phyloP scores from a whole-genome alignment of 2,888 invertebrate species.

The Mesopsocus fuscifrons region DNA sequence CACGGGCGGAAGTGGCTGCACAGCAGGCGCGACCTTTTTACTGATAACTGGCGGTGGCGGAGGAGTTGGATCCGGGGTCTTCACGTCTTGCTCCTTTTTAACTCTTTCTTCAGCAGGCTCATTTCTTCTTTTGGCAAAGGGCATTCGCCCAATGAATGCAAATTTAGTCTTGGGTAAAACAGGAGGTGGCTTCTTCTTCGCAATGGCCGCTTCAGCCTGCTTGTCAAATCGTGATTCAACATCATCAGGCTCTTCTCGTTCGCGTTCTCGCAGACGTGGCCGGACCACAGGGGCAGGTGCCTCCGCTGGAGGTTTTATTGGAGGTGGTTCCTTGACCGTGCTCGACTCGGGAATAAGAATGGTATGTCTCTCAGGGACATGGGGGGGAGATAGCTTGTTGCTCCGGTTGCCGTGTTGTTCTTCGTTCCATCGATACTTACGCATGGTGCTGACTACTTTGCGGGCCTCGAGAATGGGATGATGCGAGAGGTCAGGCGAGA shows the following conservation, averaged over 20 bases:
- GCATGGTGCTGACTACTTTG: neutral
- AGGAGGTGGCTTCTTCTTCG: slow-evolving; percentile 9
- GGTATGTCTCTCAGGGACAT: slow-evolving; percentile 3
- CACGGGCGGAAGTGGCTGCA: neutral
- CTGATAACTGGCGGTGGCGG: slow-evolving; percentile 24
- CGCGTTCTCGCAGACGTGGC: too few species aligned
- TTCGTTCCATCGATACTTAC: neutral
- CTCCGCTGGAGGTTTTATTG: neutral
- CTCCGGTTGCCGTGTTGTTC: too few species aligned
- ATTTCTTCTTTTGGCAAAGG: slow-evolving; percentile 41
- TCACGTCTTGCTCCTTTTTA: slow-evolving; percentile 21
- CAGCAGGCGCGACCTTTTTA: slow-evolving; percentile 17
- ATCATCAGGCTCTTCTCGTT: slow-evolving; percentile 19
- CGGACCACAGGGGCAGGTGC: too few species aligned
- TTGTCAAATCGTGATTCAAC: slow-evolving; percentile 24
- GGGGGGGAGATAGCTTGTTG: slow-evolving; percentile 14
- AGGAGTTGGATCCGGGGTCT: slow-evolving; percentile 19
- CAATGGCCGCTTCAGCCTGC: slow-evolving; percentile 17
- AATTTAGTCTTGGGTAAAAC: slow-evolving; percentile 40
- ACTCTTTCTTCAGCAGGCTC: slow-evolving; percentile 16
- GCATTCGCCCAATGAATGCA: slow-evolving; percentile 73
- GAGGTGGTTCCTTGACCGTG: neutral
- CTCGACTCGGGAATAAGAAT: neutral
- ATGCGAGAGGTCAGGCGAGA: neutral
- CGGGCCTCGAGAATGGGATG: too few species aligned